Percentiles rank a stretch among this genome's conserved stretches.
Evolutionary conservation across 2,888 invertebrate species (phyloP).

Genomic region (Odontocolon sp.): DNA sequence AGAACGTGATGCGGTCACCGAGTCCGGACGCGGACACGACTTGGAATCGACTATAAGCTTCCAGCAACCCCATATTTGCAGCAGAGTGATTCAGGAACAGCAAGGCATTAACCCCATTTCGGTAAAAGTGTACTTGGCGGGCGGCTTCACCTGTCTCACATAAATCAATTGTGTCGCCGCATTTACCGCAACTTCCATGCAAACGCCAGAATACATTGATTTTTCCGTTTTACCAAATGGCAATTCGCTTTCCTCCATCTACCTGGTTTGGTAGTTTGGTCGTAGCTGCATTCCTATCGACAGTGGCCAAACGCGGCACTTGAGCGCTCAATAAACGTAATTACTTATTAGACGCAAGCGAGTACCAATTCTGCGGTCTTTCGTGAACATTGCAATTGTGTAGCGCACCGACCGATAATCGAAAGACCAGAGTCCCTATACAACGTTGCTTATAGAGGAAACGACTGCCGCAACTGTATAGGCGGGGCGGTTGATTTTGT

Average conservation of each 20-base stretch:
- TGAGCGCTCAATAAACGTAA: constrained; percentile 65
- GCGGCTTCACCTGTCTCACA: constrained; percentile 62
- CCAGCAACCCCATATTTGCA: constrained; percentile 55
- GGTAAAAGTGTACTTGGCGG: constrained; percentile 62
- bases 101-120: constrained; percentile 63
- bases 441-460: neutral
- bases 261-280: neutral
- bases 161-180: constrained; percentile 67
- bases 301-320: constrained; percentile 47
- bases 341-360: constrained; percentile 64
- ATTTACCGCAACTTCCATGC: constrained; percentile 47
- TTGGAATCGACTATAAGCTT: constrained; percentile 46
- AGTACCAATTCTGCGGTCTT: constrained; percentile 26
- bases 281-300: constrained; percentile 57
- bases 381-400: constrained; percentile 32
- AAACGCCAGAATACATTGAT: constrained; percentile 28
- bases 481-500: constrained; percentile 11
- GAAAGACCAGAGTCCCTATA: constrained; percentile 21
- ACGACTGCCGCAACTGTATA: neutral
- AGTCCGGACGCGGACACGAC: constrained; percentile 56
- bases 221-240: constrained; percentile 2
- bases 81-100: constrained; percentile 62
- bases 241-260: constrained; percentile 6
- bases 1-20: constrained; percentile 11
- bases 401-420: neutral